phyloP scores from a whole-genome alignment of 2,888 invertebrate species.

The Perdita meconis region DNA sequence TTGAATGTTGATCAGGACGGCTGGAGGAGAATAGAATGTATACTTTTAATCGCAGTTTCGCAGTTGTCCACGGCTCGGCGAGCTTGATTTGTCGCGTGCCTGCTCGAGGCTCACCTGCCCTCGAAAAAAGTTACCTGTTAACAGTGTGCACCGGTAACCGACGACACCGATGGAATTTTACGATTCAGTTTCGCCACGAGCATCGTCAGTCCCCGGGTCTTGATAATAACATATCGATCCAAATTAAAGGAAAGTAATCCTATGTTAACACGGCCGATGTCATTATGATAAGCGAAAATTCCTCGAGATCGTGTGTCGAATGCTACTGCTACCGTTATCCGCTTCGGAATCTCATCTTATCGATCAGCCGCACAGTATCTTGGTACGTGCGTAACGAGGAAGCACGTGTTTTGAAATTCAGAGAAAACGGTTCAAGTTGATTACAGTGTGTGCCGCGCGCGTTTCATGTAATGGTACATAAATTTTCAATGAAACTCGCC shows the following conservation, averaged over 20 bases:
- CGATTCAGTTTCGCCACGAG: slow-evolving; percentile 47
- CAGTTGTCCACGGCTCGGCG: slow-evolving; percentile 55
- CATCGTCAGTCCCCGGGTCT: slow-evolving; percentile 2
- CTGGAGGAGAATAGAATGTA: slow-evolving; percentile 15
- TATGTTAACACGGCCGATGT: slow-evolving; percentile 31
- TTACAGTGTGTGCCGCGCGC: too few species aligned
- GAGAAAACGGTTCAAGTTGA: too few species aligned
- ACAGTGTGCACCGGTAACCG: slow-evolving; percentile 71
- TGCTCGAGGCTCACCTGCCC: slow-evolving; percentile 77
- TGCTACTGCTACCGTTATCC: slow-evolving; percentile 38
- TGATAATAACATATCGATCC: slow-evolving; percentile 38
- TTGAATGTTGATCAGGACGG: slow-evolving; percentile 7
- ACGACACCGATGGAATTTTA: slow-evolving; percentile 63
- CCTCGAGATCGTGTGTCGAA: slow-evolving; percentile 26
- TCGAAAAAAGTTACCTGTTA: slow-evolving; percentile 77
- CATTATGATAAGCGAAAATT: slow-evolving; percentile 52
- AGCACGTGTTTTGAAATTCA: neutral
- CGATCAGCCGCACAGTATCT: slow-evolving; percentile 2
- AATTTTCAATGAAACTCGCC: too few species aligned
- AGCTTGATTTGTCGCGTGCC: slow-evolving; percentile 83
- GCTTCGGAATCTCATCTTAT: slow-evolving; percentile 33
- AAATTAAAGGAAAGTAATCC: slow-evolving; percentile 31
- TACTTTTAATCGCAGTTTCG: slow-evolving; percentile 60
- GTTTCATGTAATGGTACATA: too few species aligned
- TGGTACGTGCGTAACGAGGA: neutral